These are phyloP conservation scores for Lucifuga dentata DNA, from an alignment of 2,113 vertebrate genomes.

Conservation along the genomic window DNA sequence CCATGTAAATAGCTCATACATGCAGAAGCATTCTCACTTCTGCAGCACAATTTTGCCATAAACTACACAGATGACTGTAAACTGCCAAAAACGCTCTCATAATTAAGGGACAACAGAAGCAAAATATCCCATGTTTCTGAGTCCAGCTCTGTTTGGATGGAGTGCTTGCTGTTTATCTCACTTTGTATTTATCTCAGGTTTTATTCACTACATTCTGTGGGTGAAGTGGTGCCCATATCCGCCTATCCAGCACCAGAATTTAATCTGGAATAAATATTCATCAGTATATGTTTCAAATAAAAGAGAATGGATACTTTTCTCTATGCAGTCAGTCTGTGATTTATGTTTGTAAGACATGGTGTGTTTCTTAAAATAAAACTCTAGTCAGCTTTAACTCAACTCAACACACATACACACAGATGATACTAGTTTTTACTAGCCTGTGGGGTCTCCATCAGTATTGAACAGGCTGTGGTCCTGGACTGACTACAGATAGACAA, in stretches of 20 bases:
- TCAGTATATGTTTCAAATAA: no score
- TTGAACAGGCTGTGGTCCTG: constrained; percentile 72
- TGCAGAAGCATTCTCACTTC: not conserved
- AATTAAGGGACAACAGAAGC: constrained; percentile 16
- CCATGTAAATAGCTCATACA: no score
- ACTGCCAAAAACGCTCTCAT: constrained; percentile 11
- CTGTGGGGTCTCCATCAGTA: constrained; percentile 60
- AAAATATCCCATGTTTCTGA: constrained; percentile 11
- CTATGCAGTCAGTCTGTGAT: constrained; percentile 7
- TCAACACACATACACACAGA: not conserved
- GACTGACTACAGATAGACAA: constrained; percentile 75
- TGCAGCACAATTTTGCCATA: not conserved
- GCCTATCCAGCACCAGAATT: no score
- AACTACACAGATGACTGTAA: not conserved
- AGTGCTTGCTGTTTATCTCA: constrained; percentile 3
- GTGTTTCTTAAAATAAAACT: constrained; percentile 15
- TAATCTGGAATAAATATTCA: no score
- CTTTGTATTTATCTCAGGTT: not conserved
- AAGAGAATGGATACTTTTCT: not conserved
- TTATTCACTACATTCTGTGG: not conserved
- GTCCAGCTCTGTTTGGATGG: constrained; percentile 24
- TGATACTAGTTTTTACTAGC: constrained; percentile 19
- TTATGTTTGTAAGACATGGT: not conserved
- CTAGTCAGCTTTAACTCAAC: constrained; percentile 16
- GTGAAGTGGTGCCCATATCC: not conserved